Conservation (phyloP, 2,888 invertebrate species). For the Microplitis deprimator region DNA sequence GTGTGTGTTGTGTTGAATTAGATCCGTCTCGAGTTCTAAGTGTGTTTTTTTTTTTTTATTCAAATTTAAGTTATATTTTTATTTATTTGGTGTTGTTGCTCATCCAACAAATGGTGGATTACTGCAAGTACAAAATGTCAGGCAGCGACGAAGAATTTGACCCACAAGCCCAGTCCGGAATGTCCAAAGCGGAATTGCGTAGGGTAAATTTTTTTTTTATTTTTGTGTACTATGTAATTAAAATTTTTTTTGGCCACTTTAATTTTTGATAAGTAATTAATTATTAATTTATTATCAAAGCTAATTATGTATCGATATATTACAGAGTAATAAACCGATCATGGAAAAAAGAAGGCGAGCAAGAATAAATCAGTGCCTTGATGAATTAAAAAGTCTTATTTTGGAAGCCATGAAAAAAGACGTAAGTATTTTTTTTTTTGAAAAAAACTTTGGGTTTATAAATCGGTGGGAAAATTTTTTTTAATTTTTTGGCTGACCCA, state of each 20-base stretch:
- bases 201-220: constrained; percentile 73
- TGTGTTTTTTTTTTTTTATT: too few species aligned
- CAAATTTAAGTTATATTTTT: too few species aligned
- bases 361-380: constrained; percentile 90
- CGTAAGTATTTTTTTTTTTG: constrained; percentile 77
- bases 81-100: too few species aligned
- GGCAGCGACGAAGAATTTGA: constrained; percentile 72
- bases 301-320: constrained; percentile 53
- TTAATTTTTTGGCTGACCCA: too few species aligned
- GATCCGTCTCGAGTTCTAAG: too few species aligned
- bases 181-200: constrained; percentile 81
- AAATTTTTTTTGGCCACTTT: neutral
- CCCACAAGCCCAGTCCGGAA: constrained; percentile 72
- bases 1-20: too few species aligned
- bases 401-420: constrained; percentile 91
- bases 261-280: neutral
- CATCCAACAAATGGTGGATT: constrained; percentile 65
- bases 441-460: neutral
- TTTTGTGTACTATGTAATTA: neutral
- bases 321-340: constrained; percentile 92
- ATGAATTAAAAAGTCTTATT: constrained; percentile 88
- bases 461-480: too few species aligned
- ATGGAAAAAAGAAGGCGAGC: constrained; percentile 94
- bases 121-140: constrained; percentile 68
- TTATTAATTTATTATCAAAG: neutral